phyloP scores from a whole-genome alignment of 2,888 invertebrate species.

The Strigamia transsilvanica region DNA sequence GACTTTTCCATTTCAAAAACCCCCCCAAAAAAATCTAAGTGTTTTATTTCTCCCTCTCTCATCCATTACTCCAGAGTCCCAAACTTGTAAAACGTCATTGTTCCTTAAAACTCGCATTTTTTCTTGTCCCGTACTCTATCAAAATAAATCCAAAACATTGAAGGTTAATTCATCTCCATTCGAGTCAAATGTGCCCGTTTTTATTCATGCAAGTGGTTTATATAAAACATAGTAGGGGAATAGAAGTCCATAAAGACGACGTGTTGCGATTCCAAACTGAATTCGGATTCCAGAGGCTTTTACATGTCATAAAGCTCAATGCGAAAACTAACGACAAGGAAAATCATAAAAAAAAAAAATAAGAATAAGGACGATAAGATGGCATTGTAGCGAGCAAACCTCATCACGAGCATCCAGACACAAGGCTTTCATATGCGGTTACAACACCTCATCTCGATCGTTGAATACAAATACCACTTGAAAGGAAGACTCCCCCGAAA shows the following conservation, averaged over 20 bases:
- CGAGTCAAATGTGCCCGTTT: slow-evolving; percentile 42
- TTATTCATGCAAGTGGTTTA: slow-evolving; percentile 48
- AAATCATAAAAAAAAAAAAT: slow-evolving; percentile 46
- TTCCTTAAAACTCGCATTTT: neutral
- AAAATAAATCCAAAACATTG: slow-evolving; percentile 33
- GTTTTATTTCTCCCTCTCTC: neutral
- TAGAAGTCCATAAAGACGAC: slow-evolving; percentile 44
- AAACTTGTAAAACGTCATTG: neutral
- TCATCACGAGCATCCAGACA: neutral
- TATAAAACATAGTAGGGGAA: slow-evolving; percentile 46
- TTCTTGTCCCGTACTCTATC: neutral
- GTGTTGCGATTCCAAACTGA: slow-evolving; percentile 43
- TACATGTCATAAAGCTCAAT: slow-evolving; percentile 42
- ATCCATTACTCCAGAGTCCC: neutral
- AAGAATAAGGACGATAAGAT: slow-evolving; percentile 25
- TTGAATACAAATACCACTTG: slow-evolving; percentile 10
- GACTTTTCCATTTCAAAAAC: neutral
- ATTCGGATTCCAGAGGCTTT: slow-evolving; percentile 22
- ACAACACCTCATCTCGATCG: slow-evolving; percentile 25
- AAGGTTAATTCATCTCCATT: slow-evolving; percentile 42
- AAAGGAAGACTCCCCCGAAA: neutral
- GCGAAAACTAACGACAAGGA: slow-evolving; percentile 51
- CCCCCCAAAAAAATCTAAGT: neutral
- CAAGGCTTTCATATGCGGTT: neutral
- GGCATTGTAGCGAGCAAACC: slow-evolving; percentile 7